phyloP scores from a whole-genome alignment of 2,797 vertebrate genomes.

The Poeciliopsis infans region DNA sequence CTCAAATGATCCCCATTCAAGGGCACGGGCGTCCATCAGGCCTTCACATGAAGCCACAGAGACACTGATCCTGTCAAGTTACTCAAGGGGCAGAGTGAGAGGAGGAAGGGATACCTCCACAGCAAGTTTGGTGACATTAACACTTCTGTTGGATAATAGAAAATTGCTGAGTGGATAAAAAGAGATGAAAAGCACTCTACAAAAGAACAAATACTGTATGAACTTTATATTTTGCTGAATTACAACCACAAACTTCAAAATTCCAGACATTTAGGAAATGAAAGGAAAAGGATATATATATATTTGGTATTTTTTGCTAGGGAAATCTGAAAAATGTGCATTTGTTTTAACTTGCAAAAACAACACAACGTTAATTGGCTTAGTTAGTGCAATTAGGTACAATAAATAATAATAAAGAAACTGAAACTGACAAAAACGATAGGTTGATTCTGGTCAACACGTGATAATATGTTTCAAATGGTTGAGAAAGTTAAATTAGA shows the following conservation, averaged over 20 bases:
- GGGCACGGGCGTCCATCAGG: conserved; percentile 65
- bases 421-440: too few relatives aligned
- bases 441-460: too few relatives aligned
- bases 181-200: background rate
- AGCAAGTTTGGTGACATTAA: conserved; percentile 36
- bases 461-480: too few relatives aligned
- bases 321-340: background rate
- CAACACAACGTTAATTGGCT: too few relatives aligned
- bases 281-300: background rate
- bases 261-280: background rate
- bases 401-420: too few relatives aligned
- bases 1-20: conserved; percentile 77
- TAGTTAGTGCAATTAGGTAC: too few relatives aligned
- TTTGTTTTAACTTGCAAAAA: background rate
- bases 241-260: background rate
- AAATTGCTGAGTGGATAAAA: background rate
- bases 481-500: too few relatives aligned
- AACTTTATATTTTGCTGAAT: background rate
- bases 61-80: conserved; percentile 70
- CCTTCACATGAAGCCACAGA: conserved; percentile 69
- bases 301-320: background rate
- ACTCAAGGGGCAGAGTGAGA: conserved; percentile 64
- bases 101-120: conserved; percentile 36
- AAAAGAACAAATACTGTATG: background rate
- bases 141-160: background rate